Base-by-base conservation (phyloP, 2,888 invertebrate genomes). In the Iselma pallidipennis region DNA sequence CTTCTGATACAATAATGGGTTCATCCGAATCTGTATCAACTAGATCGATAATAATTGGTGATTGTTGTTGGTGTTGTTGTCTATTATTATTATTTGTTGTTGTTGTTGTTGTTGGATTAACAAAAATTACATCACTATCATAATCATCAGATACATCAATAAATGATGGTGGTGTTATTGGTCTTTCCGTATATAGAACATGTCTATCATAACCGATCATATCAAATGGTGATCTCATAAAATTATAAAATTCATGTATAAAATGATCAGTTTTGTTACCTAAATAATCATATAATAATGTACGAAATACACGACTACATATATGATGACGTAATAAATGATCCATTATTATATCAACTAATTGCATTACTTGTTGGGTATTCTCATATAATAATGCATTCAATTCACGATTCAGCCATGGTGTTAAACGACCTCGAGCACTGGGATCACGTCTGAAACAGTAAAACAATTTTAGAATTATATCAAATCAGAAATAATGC, bases 331-430 rank as follows among this genome's bases (percentile, higher is more conserved):
- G 83, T 6, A 85, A 87, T 19, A 96, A 82, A 55, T 90, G 82
- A 48, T 89, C 88, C 75, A 91, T 81, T 61, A 96, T 90, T 21
- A 88, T 82, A 59, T 89, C 82, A 0, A 93, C 89, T 52, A 81
- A 66, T 71, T 88, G 87, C 49, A 88, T 84, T 57, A 90, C 86
- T 73, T 88, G 86, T 14, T 87, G 86, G 1, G 85, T 81, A 73
- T 88, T 86, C 68, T 87, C 87, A 66, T 87, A 85, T 23, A 94
- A 81, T 53, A 95, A 84, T 62, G 90, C 92, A 71, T 88, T 87
- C 26, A 97, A 83, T 81, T 97, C 96, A 66, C 97, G 85, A 78
- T 91, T 91, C 28, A 97, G 83, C 94, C 95, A 97, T 1, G 93
- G 93, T 65, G 92, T 88, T 57, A 97, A 84, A 1, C 96, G 88